These are phyloP conservation scores for mouse (Mus musculus) DNA, from an alignment of 2,113 vertebrate species.

Conservation along the genomic window GRCm39 chr6:142515501-142516000, in stretches of 20 bases:
- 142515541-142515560: neutral
- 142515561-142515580: neutral
- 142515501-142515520: neutral
- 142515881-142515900: slow-evolving; percentile 98
- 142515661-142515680: neutral
- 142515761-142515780: slow-evolving; percentile 65
- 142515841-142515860: slow-evolving; percentile 98
- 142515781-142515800: slow-evolving; percentile 82
- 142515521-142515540: neutral
- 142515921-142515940: slow-evolving; percentile 99
- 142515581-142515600: neutral
- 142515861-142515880: slow-evolving; percentile 99
- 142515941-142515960: slow-evolving; percentile 98
- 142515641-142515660: neutral
- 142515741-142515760: slow-evolving; percentile 91
- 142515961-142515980: slow-evolving; percentile 98
- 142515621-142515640: slow-evolving; percentile 4
- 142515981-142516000: slow-evolving; percentile 99
- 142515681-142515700: neutral
- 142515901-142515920: slow-evolving; percentile 98
- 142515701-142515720: neutral
- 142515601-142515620: neutral
- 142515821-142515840: slow-evolving; percentile 99
- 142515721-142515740: slow-evolving; percentile 91
- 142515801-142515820: slow-evolving; percentile 97